Base-by-base conservation (phyloP, 2,888 invertebrate genomes). In the Drosophila phalerata region DNA sequence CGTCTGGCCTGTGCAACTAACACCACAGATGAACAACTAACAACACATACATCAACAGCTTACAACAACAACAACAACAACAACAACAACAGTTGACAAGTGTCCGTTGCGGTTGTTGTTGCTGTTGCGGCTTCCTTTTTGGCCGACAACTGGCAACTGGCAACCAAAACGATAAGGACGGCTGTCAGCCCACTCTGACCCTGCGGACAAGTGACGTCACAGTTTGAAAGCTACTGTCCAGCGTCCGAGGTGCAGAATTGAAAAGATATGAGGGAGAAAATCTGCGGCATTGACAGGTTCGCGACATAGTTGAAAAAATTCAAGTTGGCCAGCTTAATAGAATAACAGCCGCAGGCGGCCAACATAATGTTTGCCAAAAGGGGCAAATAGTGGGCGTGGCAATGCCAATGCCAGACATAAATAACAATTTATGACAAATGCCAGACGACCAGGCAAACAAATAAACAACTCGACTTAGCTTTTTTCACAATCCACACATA, bases 401-500 rank as follows among this genome's bases (percentile, higher is more conserved):
- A 43, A 28, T 22, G 48, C 77, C 69, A 60, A 5, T 37, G 53
- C 48, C 77, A 69, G 69, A 74, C 82, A 81, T 77, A 81, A 81
- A 81, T 81, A 70, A 79, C 69, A 77, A 79, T 80, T 81, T 83
- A 80, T 73, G 64, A 76, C 75, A 56, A 70, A 61, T 52, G 67
- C 73, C 77, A 81, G 79, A 79, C 81, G 62, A 56, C 65, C 63
- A 65, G 32, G 63, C 77, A 82, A 79, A 81, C 74, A 81, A 72
- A 81, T 67, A 74, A 72, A 74, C 72, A 69, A 47, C 62, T 51
- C 17, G 34, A 56, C 52, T 67, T 65, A 78, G 66, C 67, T 64
- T 58, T 43, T 63, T 51, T 32, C 64, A 22, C 63, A 79, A 48
- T 43, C 49, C 45, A 34, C 51, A 60, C 68, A 60, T 69, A 57